Percentiles rank a stretch among this genome's conserved stretches.
These are phyloP conservation scores for Danio aesculapii DNA, from an alignment of 2,797 vertebrate species.

Conservation along the genomic window DNA sequence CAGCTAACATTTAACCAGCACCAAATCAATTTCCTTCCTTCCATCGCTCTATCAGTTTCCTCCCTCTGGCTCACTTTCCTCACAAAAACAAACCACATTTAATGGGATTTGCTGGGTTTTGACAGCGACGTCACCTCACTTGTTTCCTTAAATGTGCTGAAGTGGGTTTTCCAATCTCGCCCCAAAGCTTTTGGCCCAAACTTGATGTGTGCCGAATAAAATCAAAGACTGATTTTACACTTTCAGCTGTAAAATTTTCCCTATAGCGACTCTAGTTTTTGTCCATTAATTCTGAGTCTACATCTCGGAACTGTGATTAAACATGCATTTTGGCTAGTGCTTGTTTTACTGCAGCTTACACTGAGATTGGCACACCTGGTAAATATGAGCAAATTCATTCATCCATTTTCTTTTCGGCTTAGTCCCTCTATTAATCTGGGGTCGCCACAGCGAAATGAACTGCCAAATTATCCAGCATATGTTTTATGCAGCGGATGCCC, in stretches of 20 bases:
- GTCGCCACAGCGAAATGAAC: no score
- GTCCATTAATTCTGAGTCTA: not conserved
- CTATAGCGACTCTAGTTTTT: not conserved
- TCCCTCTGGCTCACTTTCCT: not conserved
- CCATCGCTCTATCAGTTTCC: not conserved
- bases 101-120: constrained; percentile 24
- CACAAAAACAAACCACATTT: constrained; percentile 31
- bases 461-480: no score
- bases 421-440: no score
- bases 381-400: no score
- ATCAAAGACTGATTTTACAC: not conserved
- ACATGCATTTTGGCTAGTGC: not conserved
- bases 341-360: not conserved
- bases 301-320: constrained; percentile 15
- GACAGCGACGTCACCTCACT: constrained; percentile 16
- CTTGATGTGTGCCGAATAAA: not conserved
- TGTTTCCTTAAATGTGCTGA: constrained; percentile 26
- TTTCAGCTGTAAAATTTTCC: constrained; percentile 16
- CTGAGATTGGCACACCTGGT: no score
- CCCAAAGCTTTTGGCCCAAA: constrained; percentile 20
- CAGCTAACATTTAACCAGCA: not conserved
- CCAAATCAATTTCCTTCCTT: not conserved
- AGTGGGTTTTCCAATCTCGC: constrained; percentile 7
- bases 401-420: no score
- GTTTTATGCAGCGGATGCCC: no score